Percentiles rank a stretch among this genome's conserved stretches.
These are phyloP conservation scores for Saturnia pavonia DNA, from an alignment of 2,888 invertebrate species.

Conservation along the genomic window DNA sequence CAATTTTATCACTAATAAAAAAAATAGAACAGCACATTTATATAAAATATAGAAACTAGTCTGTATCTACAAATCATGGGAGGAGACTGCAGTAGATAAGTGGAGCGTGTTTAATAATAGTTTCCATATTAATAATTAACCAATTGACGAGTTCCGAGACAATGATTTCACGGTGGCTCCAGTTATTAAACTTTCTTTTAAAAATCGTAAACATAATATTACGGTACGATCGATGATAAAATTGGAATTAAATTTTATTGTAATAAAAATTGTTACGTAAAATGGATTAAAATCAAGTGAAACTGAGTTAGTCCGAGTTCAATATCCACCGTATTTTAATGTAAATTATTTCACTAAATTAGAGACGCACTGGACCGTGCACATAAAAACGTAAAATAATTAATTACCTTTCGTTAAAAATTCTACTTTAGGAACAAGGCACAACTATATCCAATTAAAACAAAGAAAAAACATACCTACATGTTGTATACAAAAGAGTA, in stretches of 20 bases:
- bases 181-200: conserved; percentile 10
- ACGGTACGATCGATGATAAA: background rate
- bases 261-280: conserved; percentile 5
- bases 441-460: background rate
- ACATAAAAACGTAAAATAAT: conserved; percentile 21
- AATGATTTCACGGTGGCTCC: background rate
- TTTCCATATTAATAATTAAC: conserved; percentile 28
- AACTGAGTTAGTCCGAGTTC: conserved; percentile 17
- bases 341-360: conserved; percentile 26
- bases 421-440: conserved; percentile 28
- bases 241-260: background rate
- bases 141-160: conserved; percentile 13
- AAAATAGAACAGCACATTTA: background rate
- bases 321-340: conserved; percentile 16
- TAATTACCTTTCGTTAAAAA: conserved; percentile 24
- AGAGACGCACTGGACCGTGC: conserved; percentile 36
- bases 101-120: conserved; percentile 48
- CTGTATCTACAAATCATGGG: conserved; percentile 46
- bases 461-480: background rate
- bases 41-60: conserved; percentile 39
- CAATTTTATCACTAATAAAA: background rate
- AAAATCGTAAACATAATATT: background rate
- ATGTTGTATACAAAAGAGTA: background rate
- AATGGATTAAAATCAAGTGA: conserved; percentile 20
- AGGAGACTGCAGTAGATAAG: conserved; percentile 40